phyloP scores from a whole-genome alignment of 2,113 vertebrate species.

The Nipponia nippon region DNA sequence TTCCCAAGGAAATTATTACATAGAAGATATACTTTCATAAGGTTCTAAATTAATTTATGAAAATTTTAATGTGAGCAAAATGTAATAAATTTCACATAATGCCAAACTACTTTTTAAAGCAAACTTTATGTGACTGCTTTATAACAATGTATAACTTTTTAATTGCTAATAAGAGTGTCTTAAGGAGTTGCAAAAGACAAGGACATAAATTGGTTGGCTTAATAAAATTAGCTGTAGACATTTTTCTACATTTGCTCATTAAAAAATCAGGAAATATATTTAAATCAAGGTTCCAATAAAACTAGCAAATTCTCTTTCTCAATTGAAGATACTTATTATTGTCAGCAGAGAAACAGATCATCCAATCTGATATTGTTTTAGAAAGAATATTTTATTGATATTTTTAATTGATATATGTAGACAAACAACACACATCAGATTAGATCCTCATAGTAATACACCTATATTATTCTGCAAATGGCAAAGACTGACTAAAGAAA shows the following conservation, averaged over 20 bases:
- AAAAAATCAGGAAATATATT: not conserved
- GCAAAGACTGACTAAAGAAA: not conserved
- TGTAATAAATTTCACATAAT: not conserved
- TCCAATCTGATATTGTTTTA: not conserved
- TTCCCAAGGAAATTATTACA: not conserved
- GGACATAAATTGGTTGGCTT: not conserved
- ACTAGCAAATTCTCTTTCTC: not conserved
- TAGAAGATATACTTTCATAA: not conserved
- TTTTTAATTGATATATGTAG: not conserved
- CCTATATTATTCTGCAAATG: not conserved
- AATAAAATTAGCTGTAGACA: not conserved
- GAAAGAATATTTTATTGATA: conserved; percentile 4
- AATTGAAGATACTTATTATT: not conserved
- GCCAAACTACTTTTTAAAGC: not conserved
- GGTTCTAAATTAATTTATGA: not conserved
- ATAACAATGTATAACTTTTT: not conserved
- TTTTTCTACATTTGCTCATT: not conserved
- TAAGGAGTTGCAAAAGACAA: not conserved
- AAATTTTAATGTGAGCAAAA: not conserved
- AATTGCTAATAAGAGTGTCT: not conserved
- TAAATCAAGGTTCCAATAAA: not conserved
- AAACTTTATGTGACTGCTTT: not conserved
- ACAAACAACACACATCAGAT: not conserved
- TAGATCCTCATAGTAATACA: not conserved
- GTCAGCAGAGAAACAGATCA: not conserved